Conservation (phyloP, 2,888 invertebrate species). For the Leucophora obtusa region DNA sequence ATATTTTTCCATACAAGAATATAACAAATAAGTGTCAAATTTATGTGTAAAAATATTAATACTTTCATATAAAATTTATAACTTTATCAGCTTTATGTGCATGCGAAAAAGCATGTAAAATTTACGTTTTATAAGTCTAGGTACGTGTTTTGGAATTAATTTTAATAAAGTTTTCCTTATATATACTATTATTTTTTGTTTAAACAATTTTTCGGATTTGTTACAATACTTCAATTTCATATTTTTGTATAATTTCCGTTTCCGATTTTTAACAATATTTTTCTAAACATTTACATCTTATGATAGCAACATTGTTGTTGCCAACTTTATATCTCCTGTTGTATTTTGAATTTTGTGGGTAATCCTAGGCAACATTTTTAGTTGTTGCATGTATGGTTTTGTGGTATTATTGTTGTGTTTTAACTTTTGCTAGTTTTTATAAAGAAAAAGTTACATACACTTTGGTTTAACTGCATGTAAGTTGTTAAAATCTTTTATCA, state of each 20-base stretch:
- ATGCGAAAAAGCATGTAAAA: not conserved
- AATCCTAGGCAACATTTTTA: conserved; percentile 37
- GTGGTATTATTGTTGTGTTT: conserved; percentile 33
- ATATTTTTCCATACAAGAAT: not conserved
- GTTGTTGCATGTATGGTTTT: conserved; percentile 48
- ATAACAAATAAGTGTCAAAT: conserved; percentile 34
- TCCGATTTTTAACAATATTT: conserved; percentile 48
- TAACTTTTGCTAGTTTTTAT: not conserved
- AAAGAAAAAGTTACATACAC: not conserved
- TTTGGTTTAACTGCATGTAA: not conserved
- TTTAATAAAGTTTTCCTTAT: conserved; percentile 4
- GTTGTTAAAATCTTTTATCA: not conserved
- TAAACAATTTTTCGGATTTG: not conserved
- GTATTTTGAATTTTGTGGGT: conserved; percentile 28
- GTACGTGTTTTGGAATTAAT: conserved; percentile 47
- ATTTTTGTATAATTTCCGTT: conserved; percentile 38
- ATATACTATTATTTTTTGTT: conserved; percentile 15
- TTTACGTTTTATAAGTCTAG: conserved; percentile 12
- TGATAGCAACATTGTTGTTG: conserved; percentile 32
- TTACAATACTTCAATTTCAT: not conserved
- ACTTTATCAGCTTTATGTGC: conserved; percentile 40
- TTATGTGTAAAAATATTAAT: conserved; percentile 30
- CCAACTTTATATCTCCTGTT: not conserved
- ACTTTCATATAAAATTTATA: conserved; percentile 39
- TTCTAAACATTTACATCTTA: conserved; percentile 50